Evolutionary conservation across 2,797 vertebrate genomes (phyloP).

Genomic region (Myotis findleyi): DNA sequence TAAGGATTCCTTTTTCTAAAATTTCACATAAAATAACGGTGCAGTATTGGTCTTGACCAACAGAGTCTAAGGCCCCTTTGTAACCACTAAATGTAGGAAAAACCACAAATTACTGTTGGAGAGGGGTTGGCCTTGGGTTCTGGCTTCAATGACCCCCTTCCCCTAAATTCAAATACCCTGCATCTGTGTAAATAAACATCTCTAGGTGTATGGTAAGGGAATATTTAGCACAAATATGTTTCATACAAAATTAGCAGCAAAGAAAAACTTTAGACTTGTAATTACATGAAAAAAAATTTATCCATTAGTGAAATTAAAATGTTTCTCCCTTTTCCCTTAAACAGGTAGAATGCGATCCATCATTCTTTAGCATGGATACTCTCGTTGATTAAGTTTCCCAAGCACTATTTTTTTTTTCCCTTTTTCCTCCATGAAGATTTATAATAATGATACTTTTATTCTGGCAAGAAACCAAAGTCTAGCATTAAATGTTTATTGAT

Average conservation of each 20-base stretch:
- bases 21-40: constrained; percentile 89
- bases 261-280: constrained; percentile 78
- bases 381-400: background rate
- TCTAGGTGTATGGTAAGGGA: constrained; percentile 82
- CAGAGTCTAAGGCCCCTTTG: constrained; percentile 94
- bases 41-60: constrained; percentile 88
- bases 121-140: constrained; percentile 88
- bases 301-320: constrained; percentile 75
- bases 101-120: constrained; percentile 96
- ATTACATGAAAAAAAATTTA: constrained; percentile 81
- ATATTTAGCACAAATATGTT: constrained; percentile 83
- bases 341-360: constrained; percentile 43
- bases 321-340: constrained; percentile 70
- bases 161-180: constrained; percentile 88
- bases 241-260: constrained; percentile 86
- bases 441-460: constrained; percentile 49
- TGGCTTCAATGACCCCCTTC: constrained; percentile 85
- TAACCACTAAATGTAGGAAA: constrained; percentile 92
- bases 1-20: constrained; percentile 87
- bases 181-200: constrained; percentile 93
- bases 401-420: background rate
- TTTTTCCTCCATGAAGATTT: constrained; percentile 17
- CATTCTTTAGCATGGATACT: background rate
- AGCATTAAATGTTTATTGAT: background rate
- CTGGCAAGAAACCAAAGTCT: background rate